Evolutionary conservation across 2,113 vertebrate species (phyloP).

Genomic region (Terrapene triunguis): DNA sequence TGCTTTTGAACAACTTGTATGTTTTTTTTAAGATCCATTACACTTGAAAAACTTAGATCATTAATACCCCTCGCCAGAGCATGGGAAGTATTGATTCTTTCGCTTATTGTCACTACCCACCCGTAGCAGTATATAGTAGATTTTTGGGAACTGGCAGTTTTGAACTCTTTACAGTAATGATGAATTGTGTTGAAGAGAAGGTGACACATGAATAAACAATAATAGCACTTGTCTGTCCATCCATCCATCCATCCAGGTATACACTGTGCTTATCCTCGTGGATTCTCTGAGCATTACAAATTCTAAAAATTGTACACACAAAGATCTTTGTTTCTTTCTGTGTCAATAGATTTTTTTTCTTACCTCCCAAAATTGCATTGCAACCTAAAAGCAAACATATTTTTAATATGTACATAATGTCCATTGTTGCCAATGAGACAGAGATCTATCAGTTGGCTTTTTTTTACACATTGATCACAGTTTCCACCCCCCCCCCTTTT

Average conservation of each 20-base stretch:
- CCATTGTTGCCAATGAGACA: not conserved
- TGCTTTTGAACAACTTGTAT: not conserved
- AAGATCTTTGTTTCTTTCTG: not conserved
- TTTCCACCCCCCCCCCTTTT: accelerated
- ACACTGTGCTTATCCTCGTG: not conserved
- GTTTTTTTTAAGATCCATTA: not conserved
- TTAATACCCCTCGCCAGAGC: not conserved
- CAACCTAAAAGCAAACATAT: not conserved
- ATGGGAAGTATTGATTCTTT: not conserved
- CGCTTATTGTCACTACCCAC: not conserved
- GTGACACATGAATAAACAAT: not conserved
- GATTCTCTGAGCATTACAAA: not conserved
- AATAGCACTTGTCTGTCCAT: not conserved
- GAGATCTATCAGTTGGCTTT: not conserved
- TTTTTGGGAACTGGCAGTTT: not conserved
- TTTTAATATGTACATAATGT: not conserved
- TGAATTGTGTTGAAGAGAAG: not conserved
- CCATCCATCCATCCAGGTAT: not conserved
- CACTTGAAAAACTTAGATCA: not conserved
- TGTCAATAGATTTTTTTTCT: not conserved
- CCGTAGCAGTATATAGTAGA: not conserved
- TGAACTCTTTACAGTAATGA: not conserved
- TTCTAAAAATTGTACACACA: not conserved
- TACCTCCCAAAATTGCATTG: not conserved
- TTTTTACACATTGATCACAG: not conserved